Evolutionary conservation across 2,888 invertebrate species (phyloP).

Genomic region (Caradrina kadenii): DNA sequence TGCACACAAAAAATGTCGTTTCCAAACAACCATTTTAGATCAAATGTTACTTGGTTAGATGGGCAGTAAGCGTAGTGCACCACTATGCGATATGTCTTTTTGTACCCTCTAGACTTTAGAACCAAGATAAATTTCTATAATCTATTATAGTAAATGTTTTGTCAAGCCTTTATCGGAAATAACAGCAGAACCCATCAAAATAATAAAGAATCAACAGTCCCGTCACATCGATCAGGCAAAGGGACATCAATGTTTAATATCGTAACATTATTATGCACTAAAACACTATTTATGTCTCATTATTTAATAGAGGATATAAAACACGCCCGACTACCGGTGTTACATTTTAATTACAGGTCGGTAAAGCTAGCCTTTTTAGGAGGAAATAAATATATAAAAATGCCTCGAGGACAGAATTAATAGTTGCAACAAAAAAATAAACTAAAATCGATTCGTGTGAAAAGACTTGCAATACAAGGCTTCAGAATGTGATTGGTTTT

Average conservation of each 20-base stretch:
- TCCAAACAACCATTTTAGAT: too few species aligned
- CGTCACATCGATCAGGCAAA: slow-evolving; percentile 50
- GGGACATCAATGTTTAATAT: slow-evolving; percentile 59
- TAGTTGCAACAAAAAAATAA: slow-evolving; percentile 25
- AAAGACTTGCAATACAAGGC: slow-evolving; percentile 29
- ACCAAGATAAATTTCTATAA: too few species aligned
- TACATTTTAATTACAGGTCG: slow-evolving; percentile 62
- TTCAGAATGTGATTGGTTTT: slow-evolving; percentile 2
- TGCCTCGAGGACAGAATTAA: slow-evolving; percentile 29
- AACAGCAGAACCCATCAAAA: slow-evolving; percentile 1
- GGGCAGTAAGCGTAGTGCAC: too few species aligned
- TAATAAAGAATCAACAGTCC: slow-evolving; percentile 31
- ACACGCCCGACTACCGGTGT: slow-evolving; percentile 60
- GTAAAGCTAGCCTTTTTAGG: slow-evolving; percentile 38
- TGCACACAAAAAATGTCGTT: too few species aligned
- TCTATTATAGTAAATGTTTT: too few species aligned
- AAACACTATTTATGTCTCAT: slow-evolving; percentile 61
- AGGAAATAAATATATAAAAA: slow-evolving; percentile 39
- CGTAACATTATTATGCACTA: slow-evolving; percentile 57
- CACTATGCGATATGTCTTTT: too few species aligned
- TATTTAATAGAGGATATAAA: slow-evolving; percentile 64
- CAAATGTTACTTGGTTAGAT: too few species aligned
- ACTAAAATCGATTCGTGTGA: slow-evolving; percentile 16
- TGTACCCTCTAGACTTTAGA: too few species aligned
- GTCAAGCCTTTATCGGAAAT: background rate